Conservation (phyloP, 2,888 invertebrate genomes). For the Campoletis raptor region DNA sequence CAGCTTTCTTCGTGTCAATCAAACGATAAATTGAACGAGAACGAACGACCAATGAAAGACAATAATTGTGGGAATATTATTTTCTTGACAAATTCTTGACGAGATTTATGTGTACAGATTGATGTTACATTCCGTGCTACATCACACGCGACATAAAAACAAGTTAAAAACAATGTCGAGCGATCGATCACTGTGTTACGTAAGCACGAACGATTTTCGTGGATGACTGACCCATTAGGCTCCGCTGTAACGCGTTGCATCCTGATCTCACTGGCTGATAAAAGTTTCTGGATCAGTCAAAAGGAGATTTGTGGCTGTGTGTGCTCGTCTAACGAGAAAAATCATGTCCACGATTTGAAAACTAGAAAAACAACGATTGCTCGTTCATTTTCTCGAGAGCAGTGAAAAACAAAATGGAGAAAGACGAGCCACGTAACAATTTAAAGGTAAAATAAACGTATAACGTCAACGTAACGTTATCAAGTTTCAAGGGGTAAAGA, state of each 20-base stretch:
- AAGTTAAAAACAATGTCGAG: constrained; percentile 78
- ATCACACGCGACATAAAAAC: constrained; percentile 70
- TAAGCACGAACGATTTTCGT: constrained; percentile 76
- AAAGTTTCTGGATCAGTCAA: background rate
- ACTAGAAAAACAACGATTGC: background rate
- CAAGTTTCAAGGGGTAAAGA: constrained; percentile 6
- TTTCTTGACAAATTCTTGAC: too few species aligned
- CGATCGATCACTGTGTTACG: constrained; percentile 78
- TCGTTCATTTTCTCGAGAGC: background rate
- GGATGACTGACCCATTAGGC: constrained; percentile 78
- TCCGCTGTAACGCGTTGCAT: constrained; percentile 77
- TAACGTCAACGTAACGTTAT: background rate
- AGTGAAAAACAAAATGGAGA: background rate
- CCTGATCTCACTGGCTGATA: constrained; percentile 50
- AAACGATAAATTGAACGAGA: background rate
- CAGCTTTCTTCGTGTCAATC: background rate
- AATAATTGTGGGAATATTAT: background rate
- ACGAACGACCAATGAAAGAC: background rate
- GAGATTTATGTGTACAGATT: background rate
- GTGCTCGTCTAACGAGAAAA: background rate
- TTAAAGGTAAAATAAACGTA: background rate
- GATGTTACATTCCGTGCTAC: background rate
- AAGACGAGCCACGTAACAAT: background rate
- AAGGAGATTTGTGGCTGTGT: background rate
- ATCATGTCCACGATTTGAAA: background rate